Conservation (phyloP, 2,797 vertebrate genomes). For the Phrynocephalus vlangalii region DNA sequence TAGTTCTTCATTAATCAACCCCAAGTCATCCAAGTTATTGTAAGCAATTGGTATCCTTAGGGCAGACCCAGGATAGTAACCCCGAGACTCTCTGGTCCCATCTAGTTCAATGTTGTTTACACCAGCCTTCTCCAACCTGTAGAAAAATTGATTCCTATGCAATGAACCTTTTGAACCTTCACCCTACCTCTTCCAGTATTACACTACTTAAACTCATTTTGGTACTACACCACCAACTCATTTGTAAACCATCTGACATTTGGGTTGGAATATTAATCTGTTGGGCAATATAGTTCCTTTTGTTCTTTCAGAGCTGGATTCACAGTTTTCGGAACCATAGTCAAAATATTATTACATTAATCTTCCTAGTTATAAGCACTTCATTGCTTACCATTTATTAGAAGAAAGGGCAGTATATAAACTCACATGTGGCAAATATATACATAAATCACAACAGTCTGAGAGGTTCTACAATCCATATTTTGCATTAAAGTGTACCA, state of each 20-base stretch:
- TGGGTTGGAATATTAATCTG: background rate
- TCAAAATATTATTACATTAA: slow-evolving; percentile 1
- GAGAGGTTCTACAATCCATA: slow-evolving; percentile 16
- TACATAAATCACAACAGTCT: slow-evolving; percentile 5
- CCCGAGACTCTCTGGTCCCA: background rate
- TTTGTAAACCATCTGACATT: background rate
- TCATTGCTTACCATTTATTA: slow-evolving; percentile 15
- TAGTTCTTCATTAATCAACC: background rate
- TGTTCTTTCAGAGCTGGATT: background rate
- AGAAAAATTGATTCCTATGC: background rate
- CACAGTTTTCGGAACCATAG: background rate
- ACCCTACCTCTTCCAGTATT: background rate
- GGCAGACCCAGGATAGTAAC: background rate
- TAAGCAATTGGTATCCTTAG: background rate
- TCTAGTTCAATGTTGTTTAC: no score
- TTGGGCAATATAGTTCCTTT: background rate
- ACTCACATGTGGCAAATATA: background rate
- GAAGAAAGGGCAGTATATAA: slow-evolving; percentile 20
- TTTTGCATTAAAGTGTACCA: background rate
- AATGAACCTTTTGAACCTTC: background rate
- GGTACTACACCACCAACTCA: background rate
- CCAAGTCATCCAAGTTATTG: no score
- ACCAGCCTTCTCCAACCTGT: background rate
- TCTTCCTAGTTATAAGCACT: slow-evolving; percentile 13
- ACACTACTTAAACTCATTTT: background rate